Base-by-base conservation (phyloP, 2,888 invertebrate species). In the Cryptus armator region DNA sequence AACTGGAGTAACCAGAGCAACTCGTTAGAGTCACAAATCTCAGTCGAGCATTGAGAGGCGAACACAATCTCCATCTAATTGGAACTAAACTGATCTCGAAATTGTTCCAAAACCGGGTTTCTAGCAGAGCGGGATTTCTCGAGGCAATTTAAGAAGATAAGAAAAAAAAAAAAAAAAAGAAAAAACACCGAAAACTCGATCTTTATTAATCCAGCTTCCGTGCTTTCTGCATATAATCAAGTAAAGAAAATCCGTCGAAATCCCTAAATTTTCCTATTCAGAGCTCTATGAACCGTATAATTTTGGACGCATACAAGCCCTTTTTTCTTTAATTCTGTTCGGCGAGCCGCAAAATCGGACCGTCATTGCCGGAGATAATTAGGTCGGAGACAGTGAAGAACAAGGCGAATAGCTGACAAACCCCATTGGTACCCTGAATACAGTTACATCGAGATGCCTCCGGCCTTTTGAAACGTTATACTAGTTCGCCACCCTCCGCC, bases 341-440 rank as follows among this genome's bases (percentile, higher is more conserved):
- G 83, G 81, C 86, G 86, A 88, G 87, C 87, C 84, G 88, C 87
- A 89, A 89, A 91, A 90, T 90, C 89, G 89, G 89, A 85, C 87
- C 87, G 89, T 87, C 89, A 9, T 46, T 89, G 89, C 88, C 83
- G 83, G 81, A 82, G 87, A 89, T 88, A 88, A 88, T 88, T 88
- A 88, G 86, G 87, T 87, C 87, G 24, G 86, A 70, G 87, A 79
- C 76, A 83, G 76, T 46, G 24, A 10, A 4, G 43, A 14, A 46
- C 62, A 9, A 24, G 59, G 64, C 10, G 4, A 86, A 87, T 83
- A 85, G 84, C 86, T 64, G 77, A 16, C 62, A 48, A 82, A 59
- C 67, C 77, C 70, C 48, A 77, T 53, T 79, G 82, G 76, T 70
- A 72, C 77, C 77, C 78, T 83, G 48, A 48, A 64, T 56, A 59